Evolutionary conservation across 2,888 invertebrate genomes (phyloP).

Genomic region (Eristalinus aeneus): DNA sequence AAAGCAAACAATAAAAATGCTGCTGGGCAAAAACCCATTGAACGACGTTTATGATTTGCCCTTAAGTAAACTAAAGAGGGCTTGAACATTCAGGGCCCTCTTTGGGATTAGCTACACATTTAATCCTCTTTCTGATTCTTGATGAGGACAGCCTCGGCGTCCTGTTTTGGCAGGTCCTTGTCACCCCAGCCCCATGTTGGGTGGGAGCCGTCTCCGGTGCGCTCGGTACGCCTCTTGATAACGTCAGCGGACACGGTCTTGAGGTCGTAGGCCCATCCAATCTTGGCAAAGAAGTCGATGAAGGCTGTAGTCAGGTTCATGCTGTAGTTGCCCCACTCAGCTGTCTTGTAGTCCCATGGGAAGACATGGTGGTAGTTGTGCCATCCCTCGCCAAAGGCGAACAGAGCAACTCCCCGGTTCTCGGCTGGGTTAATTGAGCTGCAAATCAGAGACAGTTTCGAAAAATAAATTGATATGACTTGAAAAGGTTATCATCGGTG

Average conservation of each 20-base stretch:
- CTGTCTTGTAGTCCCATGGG: slow-evolving; percentile 93
- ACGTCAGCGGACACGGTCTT: slow-evolving; percentile 89
- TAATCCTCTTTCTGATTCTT: slow-evolving; percentile 83
- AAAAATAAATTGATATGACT: background rate
- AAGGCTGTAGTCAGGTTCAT: slow-evolving; percentile 89
- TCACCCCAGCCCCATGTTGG: slow-evolving; percentile 91
- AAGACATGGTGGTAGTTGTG: slow-evolving; percentile 92
- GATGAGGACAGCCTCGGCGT: slow-evolving; percentile 82
- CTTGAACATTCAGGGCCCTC: slow-evolving; percentile 14
- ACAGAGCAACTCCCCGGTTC: slow-evolving; percentile 84
- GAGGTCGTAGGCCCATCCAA: slow-evolving; percentile 94
- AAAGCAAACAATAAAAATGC: slow-evolving; percentile 31
- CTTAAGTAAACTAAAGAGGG: slow-evolving; percentile 8
- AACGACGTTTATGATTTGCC: slow-evolving; percentile 15
- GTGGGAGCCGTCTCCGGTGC: slow-evolving; percentile 89
- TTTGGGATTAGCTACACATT: slow-evolving; percentile 45
- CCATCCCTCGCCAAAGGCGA: slow-evolving; percentile 88
- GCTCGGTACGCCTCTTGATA: slow-evolving; percentile 85
- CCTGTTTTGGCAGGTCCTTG: slow-evolving; percentile 84
- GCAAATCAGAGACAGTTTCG: background rate
- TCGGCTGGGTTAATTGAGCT: slow-evolving; percentile 86
- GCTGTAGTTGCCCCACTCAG: slow-evolving; percentile 88
- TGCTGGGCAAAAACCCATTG: slow-evolving; percentile 22
- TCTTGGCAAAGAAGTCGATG: slow-evolving; percentile 89
- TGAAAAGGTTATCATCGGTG: background rate